phyloP scores from a whole-genome alignment of 2,888 invertebrate genomes.

The Drepanosiphum platanoidis region DNA sequence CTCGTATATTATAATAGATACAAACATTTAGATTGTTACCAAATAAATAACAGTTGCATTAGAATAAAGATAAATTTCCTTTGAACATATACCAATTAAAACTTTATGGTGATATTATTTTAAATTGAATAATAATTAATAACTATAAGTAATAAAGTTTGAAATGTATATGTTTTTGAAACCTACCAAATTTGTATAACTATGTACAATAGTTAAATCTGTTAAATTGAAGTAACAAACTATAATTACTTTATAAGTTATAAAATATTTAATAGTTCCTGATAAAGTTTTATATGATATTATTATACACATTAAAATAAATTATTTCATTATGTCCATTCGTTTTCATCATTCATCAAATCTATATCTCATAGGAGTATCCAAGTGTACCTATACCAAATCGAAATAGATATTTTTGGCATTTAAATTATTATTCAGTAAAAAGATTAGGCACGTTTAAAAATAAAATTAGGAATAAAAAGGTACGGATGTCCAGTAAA shows the following conservation, averaged over 20 bases:
- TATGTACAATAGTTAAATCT: background rate
- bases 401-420: background rate
- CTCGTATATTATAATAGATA: too few relatives aligned
- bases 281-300: background rate
- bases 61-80: too few relatives aligned
- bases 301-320: too few relatives aligned
- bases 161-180: too few relatives aligned
- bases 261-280: background rate
- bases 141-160: too few relatives aligned
- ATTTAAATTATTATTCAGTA: background rate
- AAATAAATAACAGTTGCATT: too few relatives aligned
- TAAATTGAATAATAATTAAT: background rate
- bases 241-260: background rate
- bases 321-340: background rate
- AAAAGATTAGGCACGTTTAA: background rate
- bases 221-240: background rate
- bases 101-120: too few relatives aligned
- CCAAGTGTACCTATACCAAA: background rate
- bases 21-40: too few relatives aligned
- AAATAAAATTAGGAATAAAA: conserved; percentile 7
- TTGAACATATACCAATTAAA: too few relatives aligned
- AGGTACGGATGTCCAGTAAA: background rate
- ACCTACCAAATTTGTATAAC: too few relatives aligned
- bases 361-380: background rate
- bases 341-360: background rate